Conservation (phyloP, 2,797 vertebrate genomes). For the Sardinella longiceps region DNA sequence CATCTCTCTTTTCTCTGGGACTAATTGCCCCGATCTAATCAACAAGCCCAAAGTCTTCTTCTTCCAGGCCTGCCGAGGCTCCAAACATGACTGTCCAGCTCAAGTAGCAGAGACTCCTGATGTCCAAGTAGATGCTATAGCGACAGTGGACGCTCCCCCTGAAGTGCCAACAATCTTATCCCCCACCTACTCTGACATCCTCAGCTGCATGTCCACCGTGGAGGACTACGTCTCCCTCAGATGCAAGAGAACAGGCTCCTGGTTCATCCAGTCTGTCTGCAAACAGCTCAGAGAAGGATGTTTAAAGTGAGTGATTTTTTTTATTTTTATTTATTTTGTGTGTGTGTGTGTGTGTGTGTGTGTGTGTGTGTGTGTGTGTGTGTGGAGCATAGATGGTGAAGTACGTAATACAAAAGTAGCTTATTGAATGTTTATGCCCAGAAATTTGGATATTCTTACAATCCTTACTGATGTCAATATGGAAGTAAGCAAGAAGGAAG, state of each 20-base stretch:
- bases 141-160: too few species aligned
- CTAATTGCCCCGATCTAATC: conserved; percentile 13
- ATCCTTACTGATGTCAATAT: conserved; percentile 61
- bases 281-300: conserved; percentile 75
- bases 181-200: conserved; percentile 74
- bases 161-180: conserved; percentile 56
- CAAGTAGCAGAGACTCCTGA: too few species aligned
- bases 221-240: conserved; percentile 68
- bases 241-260: conserved; percentile 59
- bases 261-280: too few species aligned
- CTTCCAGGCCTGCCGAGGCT: conserved; percentile 44
- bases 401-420: too few species aligned
- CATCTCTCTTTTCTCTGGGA: conserved; percentile 36
- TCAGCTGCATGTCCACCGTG: conserved; percentile 81
- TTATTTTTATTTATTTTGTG: too few species aligned
- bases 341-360: too few species aligned
- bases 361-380: too few species aligned
- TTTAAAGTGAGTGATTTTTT: conserved; percentile 67
- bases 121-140: too few species aligned
- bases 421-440: conserved; percentile 36
- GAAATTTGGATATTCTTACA: conserved; percentile 57
- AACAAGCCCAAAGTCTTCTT: conserved; percentile 54
- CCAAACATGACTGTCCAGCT: fast-evolving
- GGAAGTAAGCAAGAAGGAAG: conserved; percentile 54
- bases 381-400: too few species aligned